Evolutionary conservation across 2,888 invertebrate genomes (phyloP), one percentile per base, ranked within the genome.

Genomic region (Mesopsocus fuscifrons): DNA sequence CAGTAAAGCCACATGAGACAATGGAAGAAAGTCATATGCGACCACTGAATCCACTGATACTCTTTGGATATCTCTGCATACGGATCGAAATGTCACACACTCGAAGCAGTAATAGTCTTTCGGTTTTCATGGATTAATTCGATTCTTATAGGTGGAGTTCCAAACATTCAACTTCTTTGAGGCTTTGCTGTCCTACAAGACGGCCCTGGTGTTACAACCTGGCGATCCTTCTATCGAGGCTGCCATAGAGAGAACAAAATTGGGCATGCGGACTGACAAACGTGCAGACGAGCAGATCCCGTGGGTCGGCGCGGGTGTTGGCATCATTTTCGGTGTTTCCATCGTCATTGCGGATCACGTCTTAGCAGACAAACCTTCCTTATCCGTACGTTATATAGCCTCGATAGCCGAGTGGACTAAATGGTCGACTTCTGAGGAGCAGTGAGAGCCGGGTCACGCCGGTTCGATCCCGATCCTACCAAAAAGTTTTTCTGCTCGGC

Each of bases 271-370:
- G 49, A 70, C 71, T 54, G 73, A 74, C 55, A 59, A 63, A 43
- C 69, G 64, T 77, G 77, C 68, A 48, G 73, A 75, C 56, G 71
- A 74, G 53, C 77, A 77, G 56, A 11, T 26, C 26, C 76, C 80
- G 34, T 81, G 79, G 80, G 63, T 81, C 32, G 77, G 79, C 48
- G 74, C 79, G 46, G 78, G 77, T 41, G 60, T 80, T 50, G 81
- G 81, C 6, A 68, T 81, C 44, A 69, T 77, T 46, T 53, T 77
- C 46, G 80, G 80, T 21, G 77, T 78, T 47, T 61, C 66, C 41
- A 67, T 81, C 49, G 76, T 78, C 42, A 67, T 80, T 49, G 66
- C 74, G 45, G 81, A 81, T 59, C 74, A 72, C 51, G 63, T 72
- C 45, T 63, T 75, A 48, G 74, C 77, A 31, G 61, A 68, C 48